Conservation (phyloP, 2,113 vertebrate genomes). For the Gambusia affinis region DNA sequence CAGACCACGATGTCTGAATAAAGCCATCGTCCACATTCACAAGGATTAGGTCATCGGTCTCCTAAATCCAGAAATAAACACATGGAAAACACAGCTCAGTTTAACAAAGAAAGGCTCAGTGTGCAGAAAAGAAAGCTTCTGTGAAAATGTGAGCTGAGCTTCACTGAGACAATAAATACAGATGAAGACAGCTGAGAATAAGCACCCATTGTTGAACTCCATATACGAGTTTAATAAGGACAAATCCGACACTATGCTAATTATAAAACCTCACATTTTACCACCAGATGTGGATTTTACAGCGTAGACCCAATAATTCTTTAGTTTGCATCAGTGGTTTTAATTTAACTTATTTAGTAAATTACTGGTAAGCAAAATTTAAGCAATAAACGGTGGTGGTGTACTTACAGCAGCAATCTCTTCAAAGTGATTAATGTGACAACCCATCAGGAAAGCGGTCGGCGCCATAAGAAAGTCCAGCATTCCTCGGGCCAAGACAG, state of each 20-base stretch:
- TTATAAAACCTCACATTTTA: not conserved
- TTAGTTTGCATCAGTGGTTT: not conserved
- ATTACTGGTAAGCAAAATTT: not conserved
- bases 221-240: not conserved
- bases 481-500: constrained; percentile 90
- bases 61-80: constrained; percentile 75
- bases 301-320: not conserved
- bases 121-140: constrained; percentile 33
- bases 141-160: constrained; percentile 39
- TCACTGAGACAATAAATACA: constrained; percentile 30
- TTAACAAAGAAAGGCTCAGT: constrained; percentile 25
- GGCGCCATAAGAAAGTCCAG: constrained; percentile 98
- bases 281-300: not conserved
- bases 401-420: constrained; percentile 86
- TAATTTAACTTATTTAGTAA: not conserved
- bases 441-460: constrained; percentile 96
- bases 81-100: not conserved
- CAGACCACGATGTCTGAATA: constrained; percentile 77
- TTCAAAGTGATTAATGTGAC: constrained; percentile 88
- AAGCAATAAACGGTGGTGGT: not conserved
- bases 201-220: constrained; percentile 16
- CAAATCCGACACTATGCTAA: constrained; percentile 4
- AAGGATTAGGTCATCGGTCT: constrained; percentile 90
- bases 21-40: constrained; percentile 89
- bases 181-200: constrained; percentile 33